Evolutionary conservation across 1,140 invertebrate genomes (phyloP).

Genomic region (Adoxophyes honmai): DNA sequence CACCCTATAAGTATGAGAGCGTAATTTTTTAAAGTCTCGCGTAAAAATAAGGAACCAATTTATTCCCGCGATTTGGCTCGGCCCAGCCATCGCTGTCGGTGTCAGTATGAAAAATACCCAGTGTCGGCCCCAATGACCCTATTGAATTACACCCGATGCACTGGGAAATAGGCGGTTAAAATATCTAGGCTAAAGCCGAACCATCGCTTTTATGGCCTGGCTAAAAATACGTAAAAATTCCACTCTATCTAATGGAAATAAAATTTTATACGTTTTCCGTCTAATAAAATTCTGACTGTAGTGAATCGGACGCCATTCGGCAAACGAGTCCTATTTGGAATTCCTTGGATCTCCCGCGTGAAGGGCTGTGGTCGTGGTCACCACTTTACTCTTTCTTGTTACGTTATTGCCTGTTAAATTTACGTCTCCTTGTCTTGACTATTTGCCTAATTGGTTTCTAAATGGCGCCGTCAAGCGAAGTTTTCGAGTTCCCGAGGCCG

Average conservation of each 20-base stretch:
- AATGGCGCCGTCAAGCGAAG: neutral
- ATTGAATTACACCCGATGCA: too few species aligned
- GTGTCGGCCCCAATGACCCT: too few species aligned
- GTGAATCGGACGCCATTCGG: neutral
- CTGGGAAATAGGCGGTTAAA: too few species aligned
- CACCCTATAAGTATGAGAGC: too few species aligned
- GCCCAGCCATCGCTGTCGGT: too few species aligned
- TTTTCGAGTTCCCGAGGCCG: conserved; percentile 3
- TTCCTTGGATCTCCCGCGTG: neutral
- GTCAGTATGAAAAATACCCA: too few species aligned
- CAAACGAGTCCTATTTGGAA: neutral
- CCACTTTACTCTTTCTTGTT: neutral
- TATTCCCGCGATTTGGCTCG: too few species aligned
- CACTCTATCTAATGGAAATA: neutral
- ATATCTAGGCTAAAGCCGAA: too few species aligned
- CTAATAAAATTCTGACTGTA: neutral
- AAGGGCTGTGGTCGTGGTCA: neutral
- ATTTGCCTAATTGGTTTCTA: conserved; percentile 12
- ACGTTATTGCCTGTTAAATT: neutral
- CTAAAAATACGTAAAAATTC: neutral
- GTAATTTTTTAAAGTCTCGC: too few species aligned
- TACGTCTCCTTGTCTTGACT: neutral
- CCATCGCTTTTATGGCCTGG: neutral
- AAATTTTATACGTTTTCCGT: neutral
- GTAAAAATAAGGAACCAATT: too few species aligned